phyloP scores from a whole-genome alignment of 2,797 vertebrate species.

The Cetoscarus ocellatus region DNA sequence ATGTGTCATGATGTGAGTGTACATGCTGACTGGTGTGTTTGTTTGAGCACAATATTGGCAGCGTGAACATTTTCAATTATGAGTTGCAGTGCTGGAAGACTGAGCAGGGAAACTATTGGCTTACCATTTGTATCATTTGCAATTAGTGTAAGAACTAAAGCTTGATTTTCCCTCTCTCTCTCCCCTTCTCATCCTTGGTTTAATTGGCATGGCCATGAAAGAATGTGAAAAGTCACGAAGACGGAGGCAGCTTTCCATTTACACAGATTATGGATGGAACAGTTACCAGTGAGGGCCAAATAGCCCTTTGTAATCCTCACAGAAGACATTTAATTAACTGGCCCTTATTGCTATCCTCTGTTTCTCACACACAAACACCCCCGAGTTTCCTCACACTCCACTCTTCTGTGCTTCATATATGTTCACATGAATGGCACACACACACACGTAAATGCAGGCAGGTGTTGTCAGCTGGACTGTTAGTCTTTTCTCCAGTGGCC shows the following conservation, averaged over 20 bases:
- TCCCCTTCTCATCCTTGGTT: slow-evolving; percentile 48
- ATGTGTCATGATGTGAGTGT: neutral
- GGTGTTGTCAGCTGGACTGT: slow-evolving; percentile 38
- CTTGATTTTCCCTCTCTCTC: slow-evolving; percentile 27
- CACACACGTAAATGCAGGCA: neutral
- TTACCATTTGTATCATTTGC: slow-evolving; percentile 77
- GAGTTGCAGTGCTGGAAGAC: slow-evolving; percentile 53
- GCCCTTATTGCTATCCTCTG: slow-evolving; percentile 39
- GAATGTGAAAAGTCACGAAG: slow-evolving; percentile 73
- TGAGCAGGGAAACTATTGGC: slow-evolving; percentile 60
- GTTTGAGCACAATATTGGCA: slow-evolving; percentile 51
- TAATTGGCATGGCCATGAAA: slow-evolving; percentile 78
- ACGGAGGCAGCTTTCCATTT: slow-evolving; percentile 66
- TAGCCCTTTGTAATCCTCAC: slow-evolving; percentile 80
- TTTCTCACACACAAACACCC: neutral
- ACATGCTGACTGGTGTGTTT: slow-evolving; percentile 15
- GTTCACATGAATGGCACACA: neutral
- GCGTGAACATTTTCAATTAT: slow-evolving; percentile 64
- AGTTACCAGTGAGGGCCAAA: slow-evolving; percentile 76
- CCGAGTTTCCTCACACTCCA: neutral
- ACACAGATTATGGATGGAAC: slow-evolving; percentile 80
- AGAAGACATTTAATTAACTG: slow-evolving; percentile 83
- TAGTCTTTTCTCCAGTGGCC: slow-evolving; percentile 24
- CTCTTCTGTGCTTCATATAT: neutral
- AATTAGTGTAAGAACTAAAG: slow-evolving; percentile 74